Evolutionary conservation across 1,140 invertebrate genomes (phyloP).

Genomic region (Drosophila parvula): DNA sequence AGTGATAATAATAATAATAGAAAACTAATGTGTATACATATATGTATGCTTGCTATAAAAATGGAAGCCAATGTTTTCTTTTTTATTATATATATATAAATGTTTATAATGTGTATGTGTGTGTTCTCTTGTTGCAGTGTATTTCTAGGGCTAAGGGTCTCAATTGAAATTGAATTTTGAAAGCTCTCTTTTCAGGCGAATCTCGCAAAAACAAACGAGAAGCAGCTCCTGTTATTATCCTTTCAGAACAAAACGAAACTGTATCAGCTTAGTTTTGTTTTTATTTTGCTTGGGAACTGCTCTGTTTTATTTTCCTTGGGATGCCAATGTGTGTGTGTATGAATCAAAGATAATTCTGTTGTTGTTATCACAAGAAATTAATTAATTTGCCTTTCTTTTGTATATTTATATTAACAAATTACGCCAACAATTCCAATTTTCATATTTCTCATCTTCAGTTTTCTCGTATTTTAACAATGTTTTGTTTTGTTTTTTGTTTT

Average conservation of each 20-base stretch:
- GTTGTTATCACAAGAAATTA: constrained; percentile 78
- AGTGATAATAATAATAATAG: constrained; percentile 29
- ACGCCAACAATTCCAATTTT: constrained; percentile 62
- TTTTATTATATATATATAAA: constrained; percentile 17
- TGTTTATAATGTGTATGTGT: constrained; percentile 32
- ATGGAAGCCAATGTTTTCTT: constrained; percentile 80
- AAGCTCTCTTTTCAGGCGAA: constrained; percentile 54
- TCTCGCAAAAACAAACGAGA: constrained; percentile 1
- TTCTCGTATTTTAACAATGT: constrained; percentile 33
- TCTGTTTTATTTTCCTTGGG: neutral
- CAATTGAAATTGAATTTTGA: constrained; percentile 69
- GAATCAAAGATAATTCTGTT: constrained; percentile 57
- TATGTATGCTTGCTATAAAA: constrained; percentile 54
- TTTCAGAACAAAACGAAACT: constrained; percentile 40
- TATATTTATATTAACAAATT: constrained; percentile 66
- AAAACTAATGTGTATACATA: constrained; percentile 60
- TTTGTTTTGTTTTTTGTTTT: constrained; percentile 62
- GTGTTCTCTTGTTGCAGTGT: constrained; percentile 35
- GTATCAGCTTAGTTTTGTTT: constrained; percentile 49
- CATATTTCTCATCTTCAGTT: constrained; percentile 30
- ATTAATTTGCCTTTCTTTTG: constrained; percentile 63
- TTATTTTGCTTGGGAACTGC: neutral
- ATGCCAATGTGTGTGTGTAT: constrained; percentile 34
- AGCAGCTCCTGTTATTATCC: neutral
- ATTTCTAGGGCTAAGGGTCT: constrained; percentile 39